Conservation (phyloP, 2,888 invertebrate species). For the Eledona agricola region DNA sequence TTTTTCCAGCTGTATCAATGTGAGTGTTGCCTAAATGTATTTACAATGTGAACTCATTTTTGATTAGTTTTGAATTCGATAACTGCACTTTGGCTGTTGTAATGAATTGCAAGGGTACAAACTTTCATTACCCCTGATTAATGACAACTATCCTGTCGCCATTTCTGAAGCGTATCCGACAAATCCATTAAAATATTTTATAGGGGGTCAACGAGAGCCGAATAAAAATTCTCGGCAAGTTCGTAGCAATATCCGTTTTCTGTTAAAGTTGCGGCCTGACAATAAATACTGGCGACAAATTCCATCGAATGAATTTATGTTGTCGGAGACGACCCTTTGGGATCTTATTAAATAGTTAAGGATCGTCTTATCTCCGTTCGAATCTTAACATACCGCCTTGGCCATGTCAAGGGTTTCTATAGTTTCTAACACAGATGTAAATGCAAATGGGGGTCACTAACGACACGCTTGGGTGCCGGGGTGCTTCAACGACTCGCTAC, state of each 20-base stretch:
- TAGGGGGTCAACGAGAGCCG: constrained; percentile 4
- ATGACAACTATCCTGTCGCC: too few species aligned
- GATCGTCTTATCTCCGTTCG: constrained; percentile 55
- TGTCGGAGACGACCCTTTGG: constrained; percentile 45
- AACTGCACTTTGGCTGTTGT: too few species aligned
- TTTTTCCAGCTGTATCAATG: too few species aligned
- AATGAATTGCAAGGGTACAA: too few species aligned
- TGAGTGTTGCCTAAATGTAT: too few species aligned
- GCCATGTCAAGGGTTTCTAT: constrained; percentile 56
- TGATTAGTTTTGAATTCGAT: too few species aligned
- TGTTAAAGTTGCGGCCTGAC: constrained; percentile 28
- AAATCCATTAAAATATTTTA: constrained; percentile 22
- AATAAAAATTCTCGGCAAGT: constrained; percentile 28
- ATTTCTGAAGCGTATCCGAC: too few species aligned
- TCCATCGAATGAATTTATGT: constrained; percentile 45
- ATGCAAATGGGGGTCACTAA: constrained; percentile 58
- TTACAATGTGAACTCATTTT: too few species aligned
- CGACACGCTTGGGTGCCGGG: constrained; percentile 46
- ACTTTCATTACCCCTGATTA: too few species aligned
- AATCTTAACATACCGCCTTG: constrained; percentile 57
- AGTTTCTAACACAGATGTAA: constrained; percentile 57
- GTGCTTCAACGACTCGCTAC: constrained; percentile 43
- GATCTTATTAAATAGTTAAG: constrained; percentile 57
- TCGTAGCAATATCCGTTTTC: constrained; percentile 15
- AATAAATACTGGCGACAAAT: constrained; percentile 33